Conservation (phyloP, 2,113 vertebrate genomes). For the Gavialis gangeticus region DNA sequence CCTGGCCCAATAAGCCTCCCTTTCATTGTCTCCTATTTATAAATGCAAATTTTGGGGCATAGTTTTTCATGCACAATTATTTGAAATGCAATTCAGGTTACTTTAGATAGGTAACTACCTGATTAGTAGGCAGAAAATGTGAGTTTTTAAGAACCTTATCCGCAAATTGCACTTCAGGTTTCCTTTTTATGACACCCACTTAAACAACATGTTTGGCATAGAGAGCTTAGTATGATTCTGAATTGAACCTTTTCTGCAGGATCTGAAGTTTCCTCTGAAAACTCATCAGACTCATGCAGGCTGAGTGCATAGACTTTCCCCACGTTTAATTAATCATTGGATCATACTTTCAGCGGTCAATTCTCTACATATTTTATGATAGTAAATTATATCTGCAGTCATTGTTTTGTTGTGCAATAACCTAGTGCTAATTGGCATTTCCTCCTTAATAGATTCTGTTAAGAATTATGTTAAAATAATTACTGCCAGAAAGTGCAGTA, state of each 20-base stretch:
- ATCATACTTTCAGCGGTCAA: conserved; percentile 67
- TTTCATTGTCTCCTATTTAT: background rate
- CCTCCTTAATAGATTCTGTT: conserved; percentile 76
- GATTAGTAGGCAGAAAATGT: background rate
- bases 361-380: conserved; percentile 57
- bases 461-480: conserved; percentile 80
- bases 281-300: conserved; percentile 8
- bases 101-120: background rate
- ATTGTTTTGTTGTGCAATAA: conserved; percentile 73
- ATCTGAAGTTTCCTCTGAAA: background rate
- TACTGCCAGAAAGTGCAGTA: conserved; percentile 71
- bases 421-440: conserved; percentile 70
- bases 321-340: conserved; percentile 71
- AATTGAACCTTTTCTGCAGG: background rate
- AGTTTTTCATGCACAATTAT: background rate
- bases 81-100: accelerated
- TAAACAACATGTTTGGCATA: background rate
- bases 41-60: background rate
- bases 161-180: background rate
- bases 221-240: background rate
- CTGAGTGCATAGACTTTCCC: conserved; percentile 15
- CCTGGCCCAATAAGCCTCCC: background rate
- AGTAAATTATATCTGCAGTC: conserved; percentile 67
- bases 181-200: background rate
- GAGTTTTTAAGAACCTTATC: background rate